Evolutionary conservation across 2,113 vertebrate species (phyloP).

Genomic region (Pelecanoides urinatrix): DNA sequence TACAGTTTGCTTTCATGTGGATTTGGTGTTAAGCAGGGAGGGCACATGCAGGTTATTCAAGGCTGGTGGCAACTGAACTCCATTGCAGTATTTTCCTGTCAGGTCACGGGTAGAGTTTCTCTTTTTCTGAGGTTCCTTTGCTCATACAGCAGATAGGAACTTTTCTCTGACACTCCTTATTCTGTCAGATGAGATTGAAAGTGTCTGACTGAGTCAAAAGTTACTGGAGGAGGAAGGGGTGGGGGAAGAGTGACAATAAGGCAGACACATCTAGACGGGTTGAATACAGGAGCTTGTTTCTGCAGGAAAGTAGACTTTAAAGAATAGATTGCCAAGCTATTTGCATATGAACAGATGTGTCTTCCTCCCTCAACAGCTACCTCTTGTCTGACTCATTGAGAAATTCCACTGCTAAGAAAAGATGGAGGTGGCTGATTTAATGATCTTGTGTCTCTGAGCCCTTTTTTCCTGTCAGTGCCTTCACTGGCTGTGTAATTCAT

Average conservation of each 20-base stretch:
- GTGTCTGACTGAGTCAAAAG: not conserved
- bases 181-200: not conserved
- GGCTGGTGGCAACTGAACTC: not conserved
- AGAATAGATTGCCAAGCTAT: not conserved
- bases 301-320: not conserved
- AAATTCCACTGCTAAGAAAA: not conserved
- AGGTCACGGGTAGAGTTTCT: not conserved
- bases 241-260: not conserved
- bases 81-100: not conserved
- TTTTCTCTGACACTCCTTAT: not conserved
- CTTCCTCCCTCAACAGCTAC: not conserved
- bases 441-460: not conserved
- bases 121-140: not conserved
- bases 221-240: not conserved
- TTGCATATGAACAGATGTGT: not conserved
- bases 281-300: not conserved
- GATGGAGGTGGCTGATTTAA: not conserved
- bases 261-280: not conserved
- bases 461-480: not conserved
- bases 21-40: not conserved
- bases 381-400: slow-evolving; percentile 18
- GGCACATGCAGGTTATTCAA: not conserved
- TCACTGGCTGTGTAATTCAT: not conserved
- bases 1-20: not conserved
- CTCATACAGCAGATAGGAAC: not conserved